Conservation (phyloP, 1,140 invertebrate species). For the Olivierus martensii region DNA sequence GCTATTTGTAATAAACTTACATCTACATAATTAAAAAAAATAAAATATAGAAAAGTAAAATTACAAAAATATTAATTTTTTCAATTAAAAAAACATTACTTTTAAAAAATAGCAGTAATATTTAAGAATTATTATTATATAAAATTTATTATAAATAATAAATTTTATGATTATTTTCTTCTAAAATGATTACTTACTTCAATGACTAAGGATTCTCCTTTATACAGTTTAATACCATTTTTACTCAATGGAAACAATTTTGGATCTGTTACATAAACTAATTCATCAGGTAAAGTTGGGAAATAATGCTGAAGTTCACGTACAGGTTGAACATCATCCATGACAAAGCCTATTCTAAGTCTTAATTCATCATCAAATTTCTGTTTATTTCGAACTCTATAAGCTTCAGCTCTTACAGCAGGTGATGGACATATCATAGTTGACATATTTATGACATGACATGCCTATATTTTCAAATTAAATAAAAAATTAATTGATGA, state of each 20-base stretch:
- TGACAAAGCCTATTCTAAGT: conserved; percentile 67
- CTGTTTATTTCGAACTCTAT: neutral
- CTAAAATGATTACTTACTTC: conserved; percentile 41
- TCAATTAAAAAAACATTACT: too few relatives aligned
- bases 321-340: conserved; percentile 87
- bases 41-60: too few relatives aligned
- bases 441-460: conserved; percentile 68
- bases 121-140: too few relatives aligned
- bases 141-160: too few relatives aligned
- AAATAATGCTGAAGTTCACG: conserved; percentile 76
- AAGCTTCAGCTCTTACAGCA: conserved; percentile 37
- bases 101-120: too few relatives aligned
- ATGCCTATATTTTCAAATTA: conserved; percentile 34
- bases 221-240: conserved; percentile 60
- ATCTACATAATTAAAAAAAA: too few relatives aligned
- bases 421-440: conserved; percentile 94
- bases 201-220: conserved; percentile 88
- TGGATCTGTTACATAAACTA: conserved; percentile 86
- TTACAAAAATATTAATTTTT: too few relatives aligned
- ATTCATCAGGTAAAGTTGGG: conserved; percentile 54
- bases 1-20: too few relatives aligned
- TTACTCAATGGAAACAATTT: conserved; percentile 55
- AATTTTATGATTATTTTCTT: too few relatives aligned
- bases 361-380: conserved; percentile 23
- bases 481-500: too few relatives aligned